phyloP scores from a whole-genome alignment of 64 coral and sea anemone genomes.

The Acropora tenuis region DNA sequence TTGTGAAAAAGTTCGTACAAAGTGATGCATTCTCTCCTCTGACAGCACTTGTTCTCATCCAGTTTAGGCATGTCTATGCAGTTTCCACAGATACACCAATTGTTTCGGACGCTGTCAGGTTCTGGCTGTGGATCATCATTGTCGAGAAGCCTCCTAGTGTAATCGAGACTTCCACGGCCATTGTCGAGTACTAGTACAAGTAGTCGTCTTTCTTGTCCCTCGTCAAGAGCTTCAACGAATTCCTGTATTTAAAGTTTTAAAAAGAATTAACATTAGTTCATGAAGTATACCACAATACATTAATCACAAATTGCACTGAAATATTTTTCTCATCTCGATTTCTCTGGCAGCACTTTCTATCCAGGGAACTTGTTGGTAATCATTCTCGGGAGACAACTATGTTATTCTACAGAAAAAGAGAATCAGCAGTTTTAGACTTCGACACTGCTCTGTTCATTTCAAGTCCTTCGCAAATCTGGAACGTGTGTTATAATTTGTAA shows the following conservation, averaged over 20 bases:
- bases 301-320: not conserved
- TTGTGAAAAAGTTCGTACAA: constrained; percentile 3
- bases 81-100: not conserved
- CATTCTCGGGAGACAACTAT: not conserved
- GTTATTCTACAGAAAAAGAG: not conserved
- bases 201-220: not conserved
- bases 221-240: not conserved
- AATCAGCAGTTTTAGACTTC: not conserved
- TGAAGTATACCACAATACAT: no score
- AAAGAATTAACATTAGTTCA: not conserved
- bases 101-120: not conserved
- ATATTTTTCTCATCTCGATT: not conserved
- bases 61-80: not conserved
- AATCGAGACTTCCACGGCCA: constrained; percentile 9
- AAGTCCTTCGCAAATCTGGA: not conserved
- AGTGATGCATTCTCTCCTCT: not conserved
- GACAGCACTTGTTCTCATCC: not conserved
- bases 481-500: not conserved
- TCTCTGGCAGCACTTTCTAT: not conserved
- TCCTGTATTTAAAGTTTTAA: not conserved
- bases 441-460: not conserved
- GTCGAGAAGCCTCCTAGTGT: not conserved
- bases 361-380: not conserved
- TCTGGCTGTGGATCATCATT: constrained; percentile 6
- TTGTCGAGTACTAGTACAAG: not conserved